Evolutionary conservation across 2,797 vertebrate genomes (phyloP).

Genomic region (Lemur catta): DNA sequence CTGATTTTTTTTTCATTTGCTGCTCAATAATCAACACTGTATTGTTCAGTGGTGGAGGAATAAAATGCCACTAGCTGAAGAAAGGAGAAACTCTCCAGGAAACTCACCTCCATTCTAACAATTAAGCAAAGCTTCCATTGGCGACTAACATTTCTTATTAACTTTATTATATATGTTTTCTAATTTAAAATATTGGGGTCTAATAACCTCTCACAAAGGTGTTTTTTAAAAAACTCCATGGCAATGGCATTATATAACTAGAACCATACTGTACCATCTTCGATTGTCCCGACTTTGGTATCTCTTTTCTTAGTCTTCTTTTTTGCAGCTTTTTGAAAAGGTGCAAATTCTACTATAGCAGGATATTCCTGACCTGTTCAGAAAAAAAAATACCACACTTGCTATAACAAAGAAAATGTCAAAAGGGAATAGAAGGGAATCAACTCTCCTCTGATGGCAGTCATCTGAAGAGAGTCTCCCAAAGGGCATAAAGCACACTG

Average conservation of each 20-base stretch:
- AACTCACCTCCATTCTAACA: slow-evolving; percentile 14
- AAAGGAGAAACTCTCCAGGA: neutral
- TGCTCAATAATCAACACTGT: neutral
- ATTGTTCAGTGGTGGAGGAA: neutral
- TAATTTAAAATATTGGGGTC: slow-evolving; percentile 16
- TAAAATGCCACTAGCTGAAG: slow-evolving; percentile 31
- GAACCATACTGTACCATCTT: slow-evolving; percentile 89
- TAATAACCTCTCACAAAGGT: slow-evolving; percentile 32
- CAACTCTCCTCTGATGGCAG: neutral
- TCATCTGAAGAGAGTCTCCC: slow-evolving; percentile 38
- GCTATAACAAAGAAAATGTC: slow-evolving; percentile 52
- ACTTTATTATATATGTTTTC: slow-evolving; percentile 30
- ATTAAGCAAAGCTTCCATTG: slow-evolving; percentile 14
- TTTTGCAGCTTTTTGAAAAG: slow-evolving; percentile 98
- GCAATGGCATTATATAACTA: slow-evolving; percentile 51
- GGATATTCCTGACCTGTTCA: slow-evolving; percentile 96
- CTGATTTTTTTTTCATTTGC: slow-evolving; percentile 21
- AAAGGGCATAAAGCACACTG: neutral
- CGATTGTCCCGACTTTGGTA: slow-evolving; percentile 95
- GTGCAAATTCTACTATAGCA: slow-evolving; percentile 98
- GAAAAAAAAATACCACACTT: slow-evolving; percentile 12
- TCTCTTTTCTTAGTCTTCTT: slow-evolving; percentile 98
- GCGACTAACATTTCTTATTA: slow-evolving; percentile 4
- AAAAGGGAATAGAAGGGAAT: slow-evolving; percentile 46
- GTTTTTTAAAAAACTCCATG: neutral